Evolutionary conservation across 2,113 vertebrate species (phyloP).

Genomic region (Delphinapterus leucas): DNA sequence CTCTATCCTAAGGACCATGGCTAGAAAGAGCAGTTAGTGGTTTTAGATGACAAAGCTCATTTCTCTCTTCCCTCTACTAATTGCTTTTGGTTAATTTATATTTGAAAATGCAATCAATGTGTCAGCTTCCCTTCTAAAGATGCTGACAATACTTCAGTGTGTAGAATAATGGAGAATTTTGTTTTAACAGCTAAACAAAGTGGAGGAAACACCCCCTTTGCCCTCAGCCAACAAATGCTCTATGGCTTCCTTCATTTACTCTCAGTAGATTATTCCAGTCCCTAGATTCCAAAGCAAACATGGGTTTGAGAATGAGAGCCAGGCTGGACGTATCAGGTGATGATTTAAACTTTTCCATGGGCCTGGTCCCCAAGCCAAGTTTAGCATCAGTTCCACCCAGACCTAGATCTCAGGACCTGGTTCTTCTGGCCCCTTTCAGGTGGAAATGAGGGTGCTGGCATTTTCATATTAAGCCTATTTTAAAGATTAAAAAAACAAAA

Average conservation of each 20-base stretch:
- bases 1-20: background rate
- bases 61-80: background rate
- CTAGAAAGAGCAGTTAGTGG: background rate
- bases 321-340: background rate
- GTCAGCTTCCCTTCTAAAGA: background rate
- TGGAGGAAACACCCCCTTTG: background rate
- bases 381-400: background rate
- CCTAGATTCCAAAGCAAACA: slow-evolving; percentile 68
- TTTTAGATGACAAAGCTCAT: background rate
- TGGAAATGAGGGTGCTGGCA: background rate
- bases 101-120: background rate
- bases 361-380: background rate
- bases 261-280: background rate
- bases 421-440: background rate
- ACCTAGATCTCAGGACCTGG: background rate
- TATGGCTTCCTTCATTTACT: slow-evolving; percentile 29
- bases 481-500: background rate
- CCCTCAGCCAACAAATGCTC: background rate
- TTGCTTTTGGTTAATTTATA: slow-evolving; percentile 16
- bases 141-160: background rate
- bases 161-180: background rate
- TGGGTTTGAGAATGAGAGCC: slow-evolving; percentile 36
- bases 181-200: slow-evolving; percentile 33
- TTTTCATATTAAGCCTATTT: background rate
- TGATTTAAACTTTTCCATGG: background rate